These are phyloP conservation scores for Ptilodon capucinus DNA, from an alignment of 2,888 invertebrate genomes.

Conservation along the genomic window DNA sequence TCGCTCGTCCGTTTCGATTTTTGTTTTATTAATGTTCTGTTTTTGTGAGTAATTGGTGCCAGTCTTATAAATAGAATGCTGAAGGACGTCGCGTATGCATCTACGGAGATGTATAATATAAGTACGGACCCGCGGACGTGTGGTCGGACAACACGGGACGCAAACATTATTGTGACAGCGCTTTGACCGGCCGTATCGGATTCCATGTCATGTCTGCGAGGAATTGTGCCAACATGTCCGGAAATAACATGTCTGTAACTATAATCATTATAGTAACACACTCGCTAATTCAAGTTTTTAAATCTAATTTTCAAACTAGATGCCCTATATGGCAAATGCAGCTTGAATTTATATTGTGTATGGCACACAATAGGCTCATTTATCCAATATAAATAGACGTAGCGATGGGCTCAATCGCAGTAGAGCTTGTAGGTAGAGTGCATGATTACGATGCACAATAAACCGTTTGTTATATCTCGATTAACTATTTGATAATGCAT, in stretches of 20 bases:
- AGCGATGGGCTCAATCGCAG: constrained; percentile 50
- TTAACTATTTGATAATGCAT: constrained; percentile 69
- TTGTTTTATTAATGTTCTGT: constrained; percentile 28
- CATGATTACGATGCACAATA: constrained; percentile 54
- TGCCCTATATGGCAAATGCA: constrained; percentile 11
- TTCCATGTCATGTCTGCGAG: constrained; percentile 46
- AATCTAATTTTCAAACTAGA: constrained; percentile 3
- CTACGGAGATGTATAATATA: constrained; percentile 26
- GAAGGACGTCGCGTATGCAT: constrained; percentile 41
- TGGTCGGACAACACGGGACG: constrained; percentile 10
- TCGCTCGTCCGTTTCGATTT: constrained; percentile 21
- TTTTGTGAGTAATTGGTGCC: constrained; percentile 38
- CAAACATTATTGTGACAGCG: constrained; percentile 55
- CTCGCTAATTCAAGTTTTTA: constrained; percentile 9
- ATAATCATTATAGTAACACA: constrained; percentile 15
- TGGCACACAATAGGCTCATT: constrained; percentile 18
- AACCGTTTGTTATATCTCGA: constrained; percentile 63
- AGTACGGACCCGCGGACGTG: constrained; percentile 17
- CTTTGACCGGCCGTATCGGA: constrained; percentile 57
- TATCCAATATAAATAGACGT: constrained; percentile 36
- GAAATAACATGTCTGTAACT: constrained; percentile 30
- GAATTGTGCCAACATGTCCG: constrained; percentile 61
- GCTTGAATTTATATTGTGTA: constrained; percentile 5
- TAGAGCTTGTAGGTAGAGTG: constrained; percentile 49
- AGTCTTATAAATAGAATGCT: constrained; percentile 39